Percentiles rank a stretch among this genome's conserved stretches.
Evolutionary conservation across 2,888 invertebrate genomes (phyloP).

Genomic region (Platypus cylindrus): DNA sequence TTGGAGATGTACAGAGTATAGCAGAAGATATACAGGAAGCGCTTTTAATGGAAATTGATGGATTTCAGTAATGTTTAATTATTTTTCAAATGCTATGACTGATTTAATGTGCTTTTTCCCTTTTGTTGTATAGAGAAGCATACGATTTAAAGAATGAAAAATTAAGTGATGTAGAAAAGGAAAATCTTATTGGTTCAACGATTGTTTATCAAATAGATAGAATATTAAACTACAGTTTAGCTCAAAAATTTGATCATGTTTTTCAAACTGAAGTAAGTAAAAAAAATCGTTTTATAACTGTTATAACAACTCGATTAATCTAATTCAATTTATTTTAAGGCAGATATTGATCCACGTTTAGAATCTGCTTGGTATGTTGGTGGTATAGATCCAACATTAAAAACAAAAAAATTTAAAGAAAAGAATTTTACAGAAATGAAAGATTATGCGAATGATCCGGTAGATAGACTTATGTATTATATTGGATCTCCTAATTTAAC

Average conservation of each 20-base stretch:
- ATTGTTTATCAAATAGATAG: conserved; percentile 59
- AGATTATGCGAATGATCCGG: conserved; percentile 39
- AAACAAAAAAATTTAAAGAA: conserved; percentile 32
- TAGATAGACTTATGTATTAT: conserved; percentile 59
- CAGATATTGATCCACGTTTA: conserved; percentile 65
- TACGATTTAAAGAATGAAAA: conserved; percentile 24
- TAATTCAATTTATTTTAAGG: conserved; percentile 34
- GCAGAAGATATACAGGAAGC: conserved; percentile 51
- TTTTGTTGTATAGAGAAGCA: conserved; percentile 24
- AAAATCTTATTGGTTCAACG: conserved; percentile 38
- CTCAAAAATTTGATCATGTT: conserved; percentile 48
- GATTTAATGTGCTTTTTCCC: neutral
- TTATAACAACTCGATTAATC: conserved; percentile 17
- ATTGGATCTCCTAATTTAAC: conserved; percentile 18
- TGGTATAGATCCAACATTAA: conserved; percentile 48
- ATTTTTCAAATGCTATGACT: conserved; percentile 2
- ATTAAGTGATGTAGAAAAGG: conserved; percentile 27
- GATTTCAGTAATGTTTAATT: conserved; percentile 38
- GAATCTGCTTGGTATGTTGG: conserved; percentile 82
- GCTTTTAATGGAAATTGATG: conserved; percentile 47
- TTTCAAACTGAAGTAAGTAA: conserved; percentile 43
- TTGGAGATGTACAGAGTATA: conserved; percentile 35
- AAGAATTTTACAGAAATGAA: conserved; percentile 31
- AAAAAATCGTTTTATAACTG: neutral
- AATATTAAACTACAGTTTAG: conserved; percentile 47